Conservation (phyloP, 2,888 invertebrate genomes). For the Watsonalla binaria region DNA sequence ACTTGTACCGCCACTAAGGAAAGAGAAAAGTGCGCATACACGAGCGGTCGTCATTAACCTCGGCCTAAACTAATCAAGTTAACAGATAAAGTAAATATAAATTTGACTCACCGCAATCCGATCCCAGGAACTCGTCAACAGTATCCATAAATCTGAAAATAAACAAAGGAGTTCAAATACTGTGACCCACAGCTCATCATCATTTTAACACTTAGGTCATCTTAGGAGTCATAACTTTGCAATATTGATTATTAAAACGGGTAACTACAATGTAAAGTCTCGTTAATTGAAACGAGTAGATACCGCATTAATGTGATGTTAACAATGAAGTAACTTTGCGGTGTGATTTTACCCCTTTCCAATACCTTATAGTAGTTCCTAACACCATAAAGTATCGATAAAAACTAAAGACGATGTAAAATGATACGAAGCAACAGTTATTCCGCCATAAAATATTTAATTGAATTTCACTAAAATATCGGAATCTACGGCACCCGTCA, state of each 20-base stretch:
- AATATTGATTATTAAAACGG: constrained; percentile 12
- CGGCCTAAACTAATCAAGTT: constrained; percentile 45
- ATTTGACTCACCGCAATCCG: constrained; percentile 59
- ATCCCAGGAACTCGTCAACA: constrained; percentile 60
- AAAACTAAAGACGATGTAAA: constrained; percentile 58
- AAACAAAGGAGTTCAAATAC: constrained; percentile 43
- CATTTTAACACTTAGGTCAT: not conserved
- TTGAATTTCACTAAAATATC: constrained; percentile 71
- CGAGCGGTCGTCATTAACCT: constrained; percentile 35
- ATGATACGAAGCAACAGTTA: constrained; percentile 60
- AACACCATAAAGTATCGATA: constrained; percentile 40
- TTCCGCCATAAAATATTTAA: constrained; percentile 65
- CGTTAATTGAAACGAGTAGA: constrained; percentile 7
- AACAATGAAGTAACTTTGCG: constrained; percentile 25
- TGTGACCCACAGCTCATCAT: not conserved
- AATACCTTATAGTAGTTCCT: constrained; percentile 37
- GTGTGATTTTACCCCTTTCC: constrained; percentile 42
- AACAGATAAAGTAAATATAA: constrained; percentile 45
- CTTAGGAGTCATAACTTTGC: not conserved
- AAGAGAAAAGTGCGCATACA: constrained; percentile 41
- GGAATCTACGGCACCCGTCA: constrained; percentile 64
- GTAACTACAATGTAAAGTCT: constrained; percentile 8
- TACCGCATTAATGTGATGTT: constrained; percentile 18
- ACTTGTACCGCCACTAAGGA: constrained; percentile 43
- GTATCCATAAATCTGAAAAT: constrained; percentile 64